Base-by-base conservation (phyloP, 1,140 invertebrate species). In the Drosophila murphyi region DNA sequence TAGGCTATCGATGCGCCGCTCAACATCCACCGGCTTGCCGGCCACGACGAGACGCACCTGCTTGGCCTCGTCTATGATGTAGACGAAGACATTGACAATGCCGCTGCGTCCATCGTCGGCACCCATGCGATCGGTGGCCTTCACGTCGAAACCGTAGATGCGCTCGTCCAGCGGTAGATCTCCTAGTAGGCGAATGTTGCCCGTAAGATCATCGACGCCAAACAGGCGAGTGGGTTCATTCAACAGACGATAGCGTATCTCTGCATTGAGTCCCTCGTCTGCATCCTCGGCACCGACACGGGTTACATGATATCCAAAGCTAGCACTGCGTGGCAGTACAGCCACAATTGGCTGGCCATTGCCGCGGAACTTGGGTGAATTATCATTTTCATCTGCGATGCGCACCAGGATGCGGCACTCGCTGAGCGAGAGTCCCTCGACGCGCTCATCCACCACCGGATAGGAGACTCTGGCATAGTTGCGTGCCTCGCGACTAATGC, bases 101-200 rank as follows among this genome's bases (percentile, higher is more conserved):
- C 96, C 95, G 31, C 96, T 97, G 63, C 94, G 94, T 0, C 97
- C 97, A 85, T 96, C 95, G 75, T 96, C 95, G 41, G 95, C 95
- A 0, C 97, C 97, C 50, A 93, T 86, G 65, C 95, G 94, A 87
- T 98, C 97, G 0, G 96, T 97, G 3, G 97, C 97, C 92, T 97
- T 97, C n/a, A 97, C 96, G 93, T 97, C 96, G 82, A 97, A 97
- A 3, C 96, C 96, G 82, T 96, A 97, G 41, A 97, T 95, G 69
- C 94, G 93, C 3, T 96, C 96, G 10, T 95, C 95, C 69, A 96
- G 95, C 37, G 95, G 94, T 10, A 87, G 57, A 34, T 82, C 75
- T 0, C 62, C 68, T 20, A 96, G 94, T 0, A 96, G 94, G n/a
- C 96, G 93, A 12, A 97, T 95, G 77, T 96, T 94, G 4, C 96